A percentile compares a stretch with the other conserved stretches of the same genome.
Conservation (phyloP, 2,888 invertebrate genomes). For the Dorcus hopei region DNA sequence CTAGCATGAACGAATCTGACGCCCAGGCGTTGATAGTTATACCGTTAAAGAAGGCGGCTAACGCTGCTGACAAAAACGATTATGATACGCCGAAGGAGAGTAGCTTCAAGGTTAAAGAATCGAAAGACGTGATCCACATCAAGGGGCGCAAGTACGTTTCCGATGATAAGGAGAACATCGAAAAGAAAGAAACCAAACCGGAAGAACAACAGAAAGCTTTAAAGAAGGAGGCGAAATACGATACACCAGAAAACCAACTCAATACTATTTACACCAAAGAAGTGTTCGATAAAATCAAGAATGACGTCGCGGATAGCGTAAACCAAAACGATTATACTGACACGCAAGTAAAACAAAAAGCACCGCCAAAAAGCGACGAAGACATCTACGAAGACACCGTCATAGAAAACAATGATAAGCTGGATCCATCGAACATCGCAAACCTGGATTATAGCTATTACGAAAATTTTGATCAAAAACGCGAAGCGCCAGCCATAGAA, state of each 20-base stretch:
- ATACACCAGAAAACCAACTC: neutral
- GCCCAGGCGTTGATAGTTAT: slow-evolving; percentile 23
- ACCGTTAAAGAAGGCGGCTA: slow-evolving; percentile 19
- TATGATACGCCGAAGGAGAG: slow-evolving; percentile 11
- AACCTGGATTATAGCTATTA: slow-evolving; percentile 13
- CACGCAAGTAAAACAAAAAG: neutral
- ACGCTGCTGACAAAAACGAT: slow-evolving; percentile 1
- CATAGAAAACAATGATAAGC: slow-evolving; percentile 4
- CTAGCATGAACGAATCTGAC: slow-evolving; percentile 14
- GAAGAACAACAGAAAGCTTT: neutral
- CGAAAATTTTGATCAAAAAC: slow-evolving; percentile 18
- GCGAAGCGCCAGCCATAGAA: slow-evolving; percentile 1
- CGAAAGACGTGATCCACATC: slow-evolving; percentile 27
- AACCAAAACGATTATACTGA: too few species aligned
- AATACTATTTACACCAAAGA: neutral
- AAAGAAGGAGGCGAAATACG: neutral
- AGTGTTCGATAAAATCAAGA: slow-evolving; percentile 3
- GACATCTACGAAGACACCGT: neutral
- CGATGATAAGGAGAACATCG: slow-evolving; percentile 2
- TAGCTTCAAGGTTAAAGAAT: slow-evolving; percentile 24
- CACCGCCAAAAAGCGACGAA: neutral
- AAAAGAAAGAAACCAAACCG: neutral
- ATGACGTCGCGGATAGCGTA: neutral
- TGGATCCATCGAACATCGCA: slow-evolving; percentile 9
- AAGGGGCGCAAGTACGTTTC: neutral